These are phyloP conservation scores for Stichopus horrens DNA, from an alignment of 53 echinoderm and acorn worm genomes.

Conservation along the genomic window DNA sequence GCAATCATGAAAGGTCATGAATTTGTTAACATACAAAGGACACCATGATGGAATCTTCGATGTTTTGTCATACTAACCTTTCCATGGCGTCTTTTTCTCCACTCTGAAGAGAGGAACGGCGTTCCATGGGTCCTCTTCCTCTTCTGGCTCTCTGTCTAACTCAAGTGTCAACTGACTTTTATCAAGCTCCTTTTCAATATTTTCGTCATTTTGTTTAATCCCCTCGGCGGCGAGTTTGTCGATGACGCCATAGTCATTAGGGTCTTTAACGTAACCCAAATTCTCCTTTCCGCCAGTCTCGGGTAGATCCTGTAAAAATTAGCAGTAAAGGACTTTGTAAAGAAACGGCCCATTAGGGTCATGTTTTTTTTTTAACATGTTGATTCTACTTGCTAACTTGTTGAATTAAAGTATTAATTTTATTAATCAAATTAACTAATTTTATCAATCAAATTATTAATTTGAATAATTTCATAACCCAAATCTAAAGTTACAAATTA, in stretches of 20 bases:
- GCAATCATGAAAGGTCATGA: too few relatives aligned
- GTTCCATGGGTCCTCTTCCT: conserved; percentile 38
- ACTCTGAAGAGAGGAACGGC: conserved; percentile 21
- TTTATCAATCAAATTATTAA: too few relatives aligned
- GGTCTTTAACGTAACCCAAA: neutral
- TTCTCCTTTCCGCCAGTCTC: conserved; percentile 2
- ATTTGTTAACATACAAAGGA: too few relatives aligned
- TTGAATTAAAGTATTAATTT: too few relatives aligned
- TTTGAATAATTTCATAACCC: too few relatives aligned
- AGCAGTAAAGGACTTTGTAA: too few relatives aligned
- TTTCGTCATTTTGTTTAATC: neutral
- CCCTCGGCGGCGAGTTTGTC: neutral
- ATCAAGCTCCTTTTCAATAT: neutral
- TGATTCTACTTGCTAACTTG: too few relatives aligned
- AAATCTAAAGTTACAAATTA: too few relatives aligned
- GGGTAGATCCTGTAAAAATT: conserved; percentile 1
- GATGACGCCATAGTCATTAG: neutral
- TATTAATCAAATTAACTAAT: too few relatives aligned
- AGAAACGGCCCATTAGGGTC: too few relatives aligned
- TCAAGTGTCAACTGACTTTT: neutral
- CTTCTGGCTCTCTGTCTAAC: neutral
- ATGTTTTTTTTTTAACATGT: too few relatives aligned
- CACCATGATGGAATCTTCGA: too few relatives aligned
- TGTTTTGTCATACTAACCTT: neutral
- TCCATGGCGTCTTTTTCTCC: conserved; percentile 5